Conservation (phyloP, 2,888 invertebrate genomes). For the Hemistola chrysoprasaria region DNA sequence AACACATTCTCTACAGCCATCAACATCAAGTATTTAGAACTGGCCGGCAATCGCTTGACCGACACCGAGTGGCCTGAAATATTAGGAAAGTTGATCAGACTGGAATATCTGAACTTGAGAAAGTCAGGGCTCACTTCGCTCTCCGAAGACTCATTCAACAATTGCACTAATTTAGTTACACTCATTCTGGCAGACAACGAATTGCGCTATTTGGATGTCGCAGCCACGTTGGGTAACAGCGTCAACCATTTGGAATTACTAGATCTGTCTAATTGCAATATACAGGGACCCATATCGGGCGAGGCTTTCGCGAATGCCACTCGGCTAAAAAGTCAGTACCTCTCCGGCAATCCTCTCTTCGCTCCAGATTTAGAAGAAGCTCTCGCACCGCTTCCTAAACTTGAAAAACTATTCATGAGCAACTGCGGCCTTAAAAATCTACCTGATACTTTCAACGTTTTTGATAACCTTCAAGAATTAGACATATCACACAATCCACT, state of each 20-base stretch:
- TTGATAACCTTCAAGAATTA: slow-evolving; percentile 85
- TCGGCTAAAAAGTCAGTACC: slow-evolving; percentile 83
- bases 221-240: slow-evolving; percentile 84
- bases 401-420: slow-evolving; percentile 85
- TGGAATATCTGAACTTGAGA: slow-evolving; percentile 85
- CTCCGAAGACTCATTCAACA: slow-evolving; percentile 85
- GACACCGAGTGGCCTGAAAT: slow-evolving; percentile 84
- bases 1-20: slow-evolving; percentile 80
- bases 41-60: slow-evolving; percentile 82
- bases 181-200: slow-evolving; percentile 85
- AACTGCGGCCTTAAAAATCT: slow-evolving; percentile 85
- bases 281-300: slow-evolving; percentile 85
- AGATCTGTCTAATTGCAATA: slow-evolving; percentile 86
- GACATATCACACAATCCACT: slow-evolving; percentile 88
- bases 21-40: slow-evolving; percentile 84
- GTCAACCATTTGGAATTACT: slow-evolving; percentile 84
- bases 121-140: slow-evolving; percentile 83
- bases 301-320: slow-evolving; percentile 87
- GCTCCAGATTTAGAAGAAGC: slow-evolving; percentile 86
- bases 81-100: slow-evolving; percentile 80
- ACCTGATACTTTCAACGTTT: slow-evolving; percentile 85
- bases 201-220: slow-evolving; percentile 84
- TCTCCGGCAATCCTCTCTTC: slow-evolving; percentile 86
- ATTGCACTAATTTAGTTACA: slow-evolving; percentile 84
- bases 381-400: slow-evolving; percentile 83